Evolutionary conservation across 2,113 vertebrate genomes (phyloP).

Genomic region (Entelurus aequoreus): DNA sequence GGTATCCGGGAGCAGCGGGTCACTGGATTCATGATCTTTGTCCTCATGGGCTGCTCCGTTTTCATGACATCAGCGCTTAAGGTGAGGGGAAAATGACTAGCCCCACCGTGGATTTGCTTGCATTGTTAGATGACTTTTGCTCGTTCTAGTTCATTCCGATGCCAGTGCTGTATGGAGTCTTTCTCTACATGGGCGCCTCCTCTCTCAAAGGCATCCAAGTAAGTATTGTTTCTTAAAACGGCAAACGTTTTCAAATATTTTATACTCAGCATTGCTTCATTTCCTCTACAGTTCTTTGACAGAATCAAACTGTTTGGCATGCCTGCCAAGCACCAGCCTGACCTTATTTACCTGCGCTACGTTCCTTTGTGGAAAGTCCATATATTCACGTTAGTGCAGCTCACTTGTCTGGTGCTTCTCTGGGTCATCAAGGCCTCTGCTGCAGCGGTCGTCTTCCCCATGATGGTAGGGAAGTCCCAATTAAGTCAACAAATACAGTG

Average conservation of each 20-base stretch:
- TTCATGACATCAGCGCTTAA: slow-evolving; percentile 92
- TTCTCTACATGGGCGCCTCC: slow-evolving; percentile 96
- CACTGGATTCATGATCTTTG: slow-evolving; percentile 90
- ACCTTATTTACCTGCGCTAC: slow-evolving; percentile 90
- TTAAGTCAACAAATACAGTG: neutral
- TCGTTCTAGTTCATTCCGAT: slow-evolving; percentile 89
- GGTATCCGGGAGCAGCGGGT: slow-evolving; percentile 91
- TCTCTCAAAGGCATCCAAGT: slow-evolving; percentile 96
- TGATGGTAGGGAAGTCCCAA: slow-evolving; percentile 80
- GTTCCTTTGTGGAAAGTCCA: slow-evolving; percentile 96
- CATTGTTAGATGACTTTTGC: neutral
- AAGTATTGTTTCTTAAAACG: slow-evolving; percentile 37
- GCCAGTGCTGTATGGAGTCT: slow-evolving; percentile 94
- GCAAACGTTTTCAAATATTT: neutral
- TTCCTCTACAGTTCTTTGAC: slow-evolving; percentile 83
- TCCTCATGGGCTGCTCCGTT: slow-evolving; percentile 92
- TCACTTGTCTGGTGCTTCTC: slow-evolving; percentile 85
- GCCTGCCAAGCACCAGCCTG: slow-evolving; percentile 92
- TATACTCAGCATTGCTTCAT: neutral
- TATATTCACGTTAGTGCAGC: slow-evolving; percentile 87
- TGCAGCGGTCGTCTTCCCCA: slow-evolving; percentile 91
- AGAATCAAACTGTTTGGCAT: slow-evolving; percentile 91
- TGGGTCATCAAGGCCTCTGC: slow-evolving; percentile 91
- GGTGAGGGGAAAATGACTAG: slow-evolving; percentile 61
- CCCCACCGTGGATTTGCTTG: neutral